phyloP scores from a whole-genome alignment of 2,797 vertebrate genomes.

The Leptoclinus maculatus region DNA sequence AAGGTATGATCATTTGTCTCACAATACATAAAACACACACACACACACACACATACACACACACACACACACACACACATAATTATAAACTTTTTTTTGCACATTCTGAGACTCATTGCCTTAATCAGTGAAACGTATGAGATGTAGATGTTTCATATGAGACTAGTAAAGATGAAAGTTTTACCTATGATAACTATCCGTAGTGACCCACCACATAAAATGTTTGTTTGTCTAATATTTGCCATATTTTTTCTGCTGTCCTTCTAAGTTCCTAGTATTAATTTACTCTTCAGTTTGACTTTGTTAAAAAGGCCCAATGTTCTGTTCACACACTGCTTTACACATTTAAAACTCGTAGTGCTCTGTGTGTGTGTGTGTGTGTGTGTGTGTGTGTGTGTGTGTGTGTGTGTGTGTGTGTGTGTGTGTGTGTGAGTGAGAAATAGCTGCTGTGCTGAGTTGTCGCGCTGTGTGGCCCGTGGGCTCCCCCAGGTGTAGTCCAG shows the following conservation, averaged over 20 bases:
- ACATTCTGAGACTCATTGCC: not conserved
- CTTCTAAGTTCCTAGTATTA: not conserved
- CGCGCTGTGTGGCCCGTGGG: constrained; percentile 70
- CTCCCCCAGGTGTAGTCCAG: constrained; percentile 81
- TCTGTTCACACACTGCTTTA: not conserved
- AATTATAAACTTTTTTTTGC: not conserved
- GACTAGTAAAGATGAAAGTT: not conserved
- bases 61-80: not conserved
- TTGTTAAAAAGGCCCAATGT: not conserved
- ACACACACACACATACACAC: not conserved
- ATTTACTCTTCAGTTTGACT: not conserved
- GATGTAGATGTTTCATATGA: not conserved
- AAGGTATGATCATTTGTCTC: not conserved
- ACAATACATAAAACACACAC: not conserved
- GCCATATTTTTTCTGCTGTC: not conserved
- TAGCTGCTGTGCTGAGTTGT: constrained; percentile 48
- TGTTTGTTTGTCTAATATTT: not conserved
- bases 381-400: not conserved
- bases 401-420: constrained; percentile 24
- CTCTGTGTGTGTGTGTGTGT: not conserved
- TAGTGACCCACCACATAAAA: not conserved
- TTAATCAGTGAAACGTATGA: not conserved
- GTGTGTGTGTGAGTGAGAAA: constrained; percentile 39
- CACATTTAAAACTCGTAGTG: constrained; percentile 14
- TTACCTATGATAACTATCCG: not conserved